A percentile compares a stretch with the other conserved stretches of the same genome.
Evolutionary conservation across 2,797 vertebrate species (phyloP).

Genomic region (Xiphorhynchus erythropygius): DNA sequence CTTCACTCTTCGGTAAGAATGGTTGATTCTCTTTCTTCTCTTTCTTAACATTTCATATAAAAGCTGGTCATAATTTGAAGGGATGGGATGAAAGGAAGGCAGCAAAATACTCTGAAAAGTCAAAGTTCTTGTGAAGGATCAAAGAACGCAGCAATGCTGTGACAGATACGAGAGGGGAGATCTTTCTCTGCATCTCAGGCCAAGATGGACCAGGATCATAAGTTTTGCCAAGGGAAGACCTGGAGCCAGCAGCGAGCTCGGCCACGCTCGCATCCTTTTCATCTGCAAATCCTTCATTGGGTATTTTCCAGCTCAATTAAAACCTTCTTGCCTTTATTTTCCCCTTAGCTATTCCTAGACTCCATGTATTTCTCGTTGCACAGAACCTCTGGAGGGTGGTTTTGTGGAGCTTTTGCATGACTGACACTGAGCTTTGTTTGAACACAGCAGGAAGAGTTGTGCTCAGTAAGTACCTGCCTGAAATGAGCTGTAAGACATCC

Average conservation of each 20-base stretch:
- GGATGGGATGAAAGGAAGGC: neutral
- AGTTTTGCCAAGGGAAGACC: neutral
- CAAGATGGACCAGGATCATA: neutral
- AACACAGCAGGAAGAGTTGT: neutral
- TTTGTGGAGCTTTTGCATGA: neutral
- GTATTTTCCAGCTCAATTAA: neutral
- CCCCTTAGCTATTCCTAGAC: neutral
- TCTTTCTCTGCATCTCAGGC: neutral
- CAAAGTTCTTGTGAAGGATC: neutral
- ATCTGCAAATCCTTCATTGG: neutral
- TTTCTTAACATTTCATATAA: neutral
- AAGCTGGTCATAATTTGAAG: neutral
- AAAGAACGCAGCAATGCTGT: neutral
- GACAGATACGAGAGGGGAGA: neutral
- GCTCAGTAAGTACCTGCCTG: neutral
- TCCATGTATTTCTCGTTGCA: neutral
- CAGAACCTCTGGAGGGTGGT: neutral
- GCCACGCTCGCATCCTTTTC: neutral
- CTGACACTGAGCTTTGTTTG: neutral
- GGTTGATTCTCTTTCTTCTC: constrained; percentile 8
- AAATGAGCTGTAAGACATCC: neutral
- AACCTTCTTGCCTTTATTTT: neutral
- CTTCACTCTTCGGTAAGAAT: neutral
- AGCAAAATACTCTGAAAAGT: neutral
- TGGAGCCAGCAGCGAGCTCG: neutral